Conservation (phyloP, 1,140 invertebrate genomes). For the Habropoda laboriosa region DNA sequence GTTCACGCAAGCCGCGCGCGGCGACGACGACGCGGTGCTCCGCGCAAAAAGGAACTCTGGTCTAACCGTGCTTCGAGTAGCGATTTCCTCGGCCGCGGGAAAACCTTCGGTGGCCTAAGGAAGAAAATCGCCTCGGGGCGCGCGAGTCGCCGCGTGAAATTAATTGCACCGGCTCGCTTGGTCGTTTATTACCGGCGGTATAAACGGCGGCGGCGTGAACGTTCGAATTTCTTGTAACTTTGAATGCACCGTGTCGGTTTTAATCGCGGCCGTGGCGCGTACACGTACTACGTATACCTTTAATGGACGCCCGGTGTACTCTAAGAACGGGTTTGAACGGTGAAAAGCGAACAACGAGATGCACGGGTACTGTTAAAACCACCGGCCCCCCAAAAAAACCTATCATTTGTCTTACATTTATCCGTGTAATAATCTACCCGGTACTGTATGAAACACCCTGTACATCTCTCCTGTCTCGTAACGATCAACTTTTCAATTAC, state of each 20-base stretch:
- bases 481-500: constrained; percentile 19
- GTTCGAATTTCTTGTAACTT: constrained; percentile 24
- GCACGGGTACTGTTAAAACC: constrained; percentile 1
- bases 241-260: constrained; percentile 25
- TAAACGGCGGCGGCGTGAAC: background rate
- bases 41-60: constrained; percentile 46
- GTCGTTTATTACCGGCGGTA: constrained; percentile 4
- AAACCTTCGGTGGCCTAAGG: constrained; percentile 11
- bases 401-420: constrained; percentile 14
- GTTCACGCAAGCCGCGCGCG: background rate
- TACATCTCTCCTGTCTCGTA: background rate
- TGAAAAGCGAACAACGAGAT: background rate
- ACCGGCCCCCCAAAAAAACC: background rate
- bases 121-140: constrained; percentile 1
- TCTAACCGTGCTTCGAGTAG: constrained; percentile 39
- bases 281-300: background rate
- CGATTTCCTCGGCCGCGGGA: constrained; percentile 27
- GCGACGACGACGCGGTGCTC: constrained; percentile 2
- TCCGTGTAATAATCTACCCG: constrained; percentile 2
- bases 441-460: background rate
- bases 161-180: constrained; percentile 20
- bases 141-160: constrained; percentile 19
- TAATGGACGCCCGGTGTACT: background rate
- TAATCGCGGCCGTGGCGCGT: background rate
- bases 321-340: background rate